A percentile compares a stretch with the other conserved stretches of the same genome.
Evolutionary conservation across 2,888 invertebrate genomes (phyloP).

Genomic region (Heliconius sara): DNA sequence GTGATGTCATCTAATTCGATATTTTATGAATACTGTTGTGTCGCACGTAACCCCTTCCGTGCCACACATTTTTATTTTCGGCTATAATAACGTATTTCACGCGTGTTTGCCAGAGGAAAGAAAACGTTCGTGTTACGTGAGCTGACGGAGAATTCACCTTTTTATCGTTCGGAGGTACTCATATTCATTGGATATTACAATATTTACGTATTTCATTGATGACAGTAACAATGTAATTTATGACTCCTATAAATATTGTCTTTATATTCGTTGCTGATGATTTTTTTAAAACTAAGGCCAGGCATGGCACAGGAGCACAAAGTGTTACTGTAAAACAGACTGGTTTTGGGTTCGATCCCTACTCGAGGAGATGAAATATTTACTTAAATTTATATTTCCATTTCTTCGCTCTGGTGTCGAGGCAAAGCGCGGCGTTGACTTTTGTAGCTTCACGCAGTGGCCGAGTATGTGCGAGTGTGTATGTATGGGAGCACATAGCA

Average conservation of each 20-base stretch:
- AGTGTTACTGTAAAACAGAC: no score
- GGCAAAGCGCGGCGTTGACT: no score
- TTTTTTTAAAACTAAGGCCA: no score
- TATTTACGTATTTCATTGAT: constrained; percentile 23
- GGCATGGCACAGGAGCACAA: no score
- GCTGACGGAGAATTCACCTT: constrained; percentile 25
- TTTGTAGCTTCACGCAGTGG: no score
- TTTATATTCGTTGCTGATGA: not conserved
- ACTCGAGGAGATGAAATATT: no score
- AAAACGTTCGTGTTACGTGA: constrained; percentile 43
- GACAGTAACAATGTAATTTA: constrained; percentile 17
- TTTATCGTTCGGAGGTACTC: constrained; percentile 22
- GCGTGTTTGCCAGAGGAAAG: constrained; percentile 42
- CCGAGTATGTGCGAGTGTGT: no score
- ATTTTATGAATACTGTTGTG: constrained; percentile 39
- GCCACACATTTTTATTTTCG: constrained; percentile 42
- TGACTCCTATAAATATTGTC: not conserved
- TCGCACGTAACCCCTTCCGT: constrained; percentile 38
- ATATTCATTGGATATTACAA: constrained; percentile 13
- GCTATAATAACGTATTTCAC: constrained; percentile 43
- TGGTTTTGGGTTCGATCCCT: no score
- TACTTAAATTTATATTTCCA: no score
- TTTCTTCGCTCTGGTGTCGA: no score
- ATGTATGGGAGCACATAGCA: no score
- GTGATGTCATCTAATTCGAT: constrained; percentile 46